Percentiles rank a stretch among this genome's conserved stretches.
Conservation (phyloP, 1,140 invertebrate genomes). For the Macrotrachela quadricornifera region DNA sequence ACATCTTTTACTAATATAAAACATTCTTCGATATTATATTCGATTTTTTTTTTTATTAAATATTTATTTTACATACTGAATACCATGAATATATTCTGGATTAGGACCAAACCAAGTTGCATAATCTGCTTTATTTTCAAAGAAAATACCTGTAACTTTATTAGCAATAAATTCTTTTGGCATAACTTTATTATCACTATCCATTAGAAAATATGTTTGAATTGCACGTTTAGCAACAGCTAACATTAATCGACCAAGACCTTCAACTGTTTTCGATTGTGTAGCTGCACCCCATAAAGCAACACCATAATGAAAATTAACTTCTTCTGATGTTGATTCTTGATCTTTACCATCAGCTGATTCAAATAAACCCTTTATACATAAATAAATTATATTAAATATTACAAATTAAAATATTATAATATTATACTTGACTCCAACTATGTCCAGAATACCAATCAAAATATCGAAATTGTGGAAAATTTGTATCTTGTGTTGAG, state of each 20-base stretch:
- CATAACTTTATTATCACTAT: background rate
- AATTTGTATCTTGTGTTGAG: too few relatives aligned
- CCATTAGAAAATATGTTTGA: background rate
- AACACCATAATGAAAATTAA: background rate
- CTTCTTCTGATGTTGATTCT: conserved; percentile 3
- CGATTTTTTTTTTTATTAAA: too few relatives aligned
- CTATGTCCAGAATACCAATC: too few relatives aligned
- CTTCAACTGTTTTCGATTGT: background rate
- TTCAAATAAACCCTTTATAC: background rate
- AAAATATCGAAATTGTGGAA: too few relatives aligned
- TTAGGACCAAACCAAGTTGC: conserved; percentile 3
- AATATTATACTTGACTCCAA: too few relatives aligned
- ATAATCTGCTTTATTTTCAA: conserved; percentile 4
- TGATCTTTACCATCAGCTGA: conserved; percentile 3
- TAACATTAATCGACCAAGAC: background rate
- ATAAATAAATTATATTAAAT: background rate
- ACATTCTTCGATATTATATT: too few relatives aligned
- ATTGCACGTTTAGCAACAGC: background rate
- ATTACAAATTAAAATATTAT: too few relatives aligned
- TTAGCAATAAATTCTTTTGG: background rate
- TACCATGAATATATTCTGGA: conserved; percentile 5
- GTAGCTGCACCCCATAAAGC: background rate
- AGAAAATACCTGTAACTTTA: conserved; percentile 1
- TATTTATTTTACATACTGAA: background rate
- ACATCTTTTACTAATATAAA: too few relatives aligned